These are phyloP conservation scores for Pammene aurita DNA, from an alignment of 2,888 invertebrate genomes.

Conservation along the genomic window DNA sequence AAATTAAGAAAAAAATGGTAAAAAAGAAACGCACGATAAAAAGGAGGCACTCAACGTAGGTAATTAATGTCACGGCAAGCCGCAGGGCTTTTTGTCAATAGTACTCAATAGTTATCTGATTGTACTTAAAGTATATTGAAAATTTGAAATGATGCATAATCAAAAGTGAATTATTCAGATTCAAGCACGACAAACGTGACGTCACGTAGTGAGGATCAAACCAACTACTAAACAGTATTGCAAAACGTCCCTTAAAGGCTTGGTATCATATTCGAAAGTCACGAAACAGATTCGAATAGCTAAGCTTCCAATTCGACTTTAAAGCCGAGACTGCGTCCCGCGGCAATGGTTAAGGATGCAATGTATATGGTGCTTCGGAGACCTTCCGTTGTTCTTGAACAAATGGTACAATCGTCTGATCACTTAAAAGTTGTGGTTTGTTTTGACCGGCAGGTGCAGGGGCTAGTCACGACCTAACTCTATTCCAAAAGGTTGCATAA, in stretches of 20 bases:
- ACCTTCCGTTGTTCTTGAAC: background rate
- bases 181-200: conserved; percentile 59
- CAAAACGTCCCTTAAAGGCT: conserved; percentile 64
- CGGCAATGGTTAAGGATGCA: background rate
- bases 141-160: background rate
- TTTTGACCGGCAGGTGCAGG: conserved; percentile 61
- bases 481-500: background rate
- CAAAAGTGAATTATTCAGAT: conserved; percentile 22
- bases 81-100: too few species aligned
- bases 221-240: conserved; percentile 56
- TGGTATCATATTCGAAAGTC: conserved; percentile 43
- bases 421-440: conserved; percentile 50
- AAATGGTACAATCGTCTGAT: conserved; percentile 22
- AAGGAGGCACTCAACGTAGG: too few species aligned
- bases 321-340: background rate
- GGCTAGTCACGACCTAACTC: conserved; percentile 58
- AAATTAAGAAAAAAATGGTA: too few species aligned
- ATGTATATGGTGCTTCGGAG: background rate
- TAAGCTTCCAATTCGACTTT: conserved; percentile 9
- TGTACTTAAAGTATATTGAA: too few species aligned
- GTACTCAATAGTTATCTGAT: too few species aligned
- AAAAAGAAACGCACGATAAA: too few species aligned
- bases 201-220: conserved; percentile 62
- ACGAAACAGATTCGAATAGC: background rate
- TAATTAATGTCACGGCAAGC: too few species aligned